Evolutionary conservation across 2,797 vertebrate genomes (phyloP), one percentile per base, ranked within the genome.

Genomic region (Pteronotus mesoamericanus): DNA sequence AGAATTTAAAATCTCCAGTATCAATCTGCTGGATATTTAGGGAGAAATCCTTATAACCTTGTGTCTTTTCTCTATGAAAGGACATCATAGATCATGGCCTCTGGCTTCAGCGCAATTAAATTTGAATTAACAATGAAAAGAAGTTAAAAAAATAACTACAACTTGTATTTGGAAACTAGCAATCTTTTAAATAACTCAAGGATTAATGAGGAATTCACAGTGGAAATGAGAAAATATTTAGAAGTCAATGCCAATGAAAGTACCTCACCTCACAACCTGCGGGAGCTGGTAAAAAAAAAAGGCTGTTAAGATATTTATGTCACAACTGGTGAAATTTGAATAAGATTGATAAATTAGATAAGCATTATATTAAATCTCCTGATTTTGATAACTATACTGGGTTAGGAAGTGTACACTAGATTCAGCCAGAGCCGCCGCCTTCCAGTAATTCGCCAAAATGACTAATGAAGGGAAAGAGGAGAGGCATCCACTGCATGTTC

Each of bases 221-320:
- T n/a, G n/a, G 55, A 69, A 94, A 80, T 78, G 51, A 84, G 57
- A 24, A 95, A 85, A 85, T 77, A 92, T 66, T 82, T 78, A 71
- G 48, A 82, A 89, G 59, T 85, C 95, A 97, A 69, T 94, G 37
- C 59, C 51, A 78, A 34, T 29, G 48, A 66, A 89, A 69, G 1
- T 44, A 55, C 4, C 19, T 92, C 71, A 42, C 24, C 37, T 53
- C 24, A 84, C 32, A 75, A 84, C 11, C 80, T 44, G 18, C 22
- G 48, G 51, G 55, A 92, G 12, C 15, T 74, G 42, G 18, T n/a
- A 34, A 32, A 61, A 86, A 85, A 74, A 51, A 83, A 87, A 46
- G 21, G 4, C 26, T 68, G 14, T 61, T 59, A 66, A 86, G 57
- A 44, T 77, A 68, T 87, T 77, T 84, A 57, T 6, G 21, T 42